Evolutionary conservation across 2,113 vertebrate species (phyloP), one percentile per base, ranked within the genome.

Genomic region (Pseudolaguvia tuberculata): DNA sequence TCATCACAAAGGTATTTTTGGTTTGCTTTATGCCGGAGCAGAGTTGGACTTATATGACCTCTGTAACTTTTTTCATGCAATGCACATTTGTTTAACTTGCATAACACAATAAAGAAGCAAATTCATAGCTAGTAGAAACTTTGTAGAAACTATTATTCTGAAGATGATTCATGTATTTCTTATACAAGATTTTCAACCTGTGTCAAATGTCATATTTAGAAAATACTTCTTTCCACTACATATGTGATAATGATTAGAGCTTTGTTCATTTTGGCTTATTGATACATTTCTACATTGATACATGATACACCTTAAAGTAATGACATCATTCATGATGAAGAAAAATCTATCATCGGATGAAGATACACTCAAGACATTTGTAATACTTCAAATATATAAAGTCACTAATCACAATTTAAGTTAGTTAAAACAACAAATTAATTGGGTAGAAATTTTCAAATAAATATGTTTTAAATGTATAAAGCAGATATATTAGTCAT

Each of bases 1-100:
- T 81, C 79, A 81, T 81, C 76, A 78, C 42, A 75, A 74, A 74
- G 71, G 53, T 75, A 77, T 80, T 80, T 80, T 80, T 74, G 70
- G 79, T 69, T 48, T 25, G 18, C 17, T 35, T 66, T 47, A 31
- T 70, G 65, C 62, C 52, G 57, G 70, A 42, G 69, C 31, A 29
- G 79, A 77, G 48, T 57, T 77, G n/a, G 51, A 70, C 58, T 74
- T 65, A 31, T 11, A 20, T 77, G 75, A 80, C 65, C 79, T 74
- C 65, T 65, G 72, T 51, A 80, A 77, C 70, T 73, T 52, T 72
- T 73, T 15, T 62, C 2, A 47, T 11, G 23, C 39, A 69, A 27
- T 58, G 58, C 45, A 65, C 21, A 21, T 57, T 45, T 70, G 10
- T 63, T 56, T 66, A 62, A 42, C 27, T 65, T 67, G 48, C n/a